Evolutionary conservation across 2,113 vertebrate genomes (phyloP).

Genomic region (Papio anubis): DNA sequence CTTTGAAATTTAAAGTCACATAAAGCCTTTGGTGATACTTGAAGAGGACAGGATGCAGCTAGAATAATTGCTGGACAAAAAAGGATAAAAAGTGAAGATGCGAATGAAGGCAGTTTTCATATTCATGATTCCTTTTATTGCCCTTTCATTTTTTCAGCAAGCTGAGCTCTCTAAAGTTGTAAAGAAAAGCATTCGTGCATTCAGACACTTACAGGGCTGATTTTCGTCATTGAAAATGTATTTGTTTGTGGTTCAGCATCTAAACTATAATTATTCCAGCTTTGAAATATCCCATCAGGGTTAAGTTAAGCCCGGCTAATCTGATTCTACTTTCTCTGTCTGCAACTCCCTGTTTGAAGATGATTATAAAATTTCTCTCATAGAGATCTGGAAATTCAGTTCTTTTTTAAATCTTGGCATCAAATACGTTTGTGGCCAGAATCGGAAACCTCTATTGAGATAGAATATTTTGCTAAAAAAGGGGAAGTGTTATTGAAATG

Average conservation of each 20-base stretch:
- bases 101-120: slow-evolving; percentile 78
- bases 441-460: neutral
- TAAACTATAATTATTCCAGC: slow-evolving; percentile 63
- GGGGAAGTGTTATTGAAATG: neutral
- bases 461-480: neutral
- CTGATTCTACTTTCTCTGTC: neutral
- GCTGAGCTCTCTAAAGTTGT: slow-evolving; percentile 52
- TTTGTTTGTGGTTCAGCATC: slow-evolving; percentile 63
- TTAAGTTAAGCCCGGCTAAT: neutral
- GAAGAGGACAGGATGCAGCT: slow-evolving; percentile 60
- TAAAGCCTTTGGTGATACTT: slow-evolving; percentile 79
- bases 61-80: slow-evolving; percentile 65
- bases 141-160: slow-evolving; percentile 59
- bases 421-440: neutral
- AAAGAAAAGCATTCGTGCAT: slow-evolving; percentile 48
- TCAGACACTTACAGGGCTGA: neutral
- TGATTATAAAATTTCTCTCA: slow-evolving; percentile 29
- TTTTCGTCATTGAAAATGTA: slow-evolving; percentile 53
- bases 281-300: slow-evolving; percentile 56
- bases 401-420: neutral
- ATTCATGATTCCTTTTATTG: slow-evolving; percentile 79
- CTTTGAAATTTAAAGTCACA: slow-evolving; percentile 90
- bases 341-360: neutral
- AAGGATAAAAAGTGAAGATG: slow-evolving; percentile 71
- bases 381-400: neutral